These are phyloP conservation scores for Synergus umbraculus DNA, from an alignment of 2,888 invertebrate species.

Conservation along the genomic window DNA sequence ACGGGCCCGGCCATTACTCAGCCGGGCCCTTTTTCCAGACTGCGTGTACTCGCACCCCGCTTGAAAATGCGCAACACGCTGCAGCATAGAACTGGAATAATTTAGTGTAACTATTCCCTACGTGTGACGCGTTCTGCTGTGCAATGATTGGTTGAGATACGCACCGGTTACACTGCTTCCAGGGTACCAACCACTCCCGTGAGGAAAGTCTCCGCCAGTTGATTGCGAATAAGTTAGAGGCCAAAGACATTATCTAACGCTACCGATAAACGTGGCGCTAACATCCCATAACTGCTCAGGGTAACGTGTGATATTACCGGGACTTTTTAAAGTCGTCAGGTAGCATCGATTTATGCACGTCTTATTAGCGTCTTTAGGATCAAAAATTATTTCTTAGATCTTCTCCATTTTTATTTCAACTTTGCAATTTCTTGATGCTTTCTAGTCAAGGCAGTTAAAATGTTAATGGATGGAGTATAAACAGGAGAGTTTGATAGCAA, in stretches of 20 bases:
- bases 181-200: constrained; percentile 35
- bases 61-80: constrained; percentile 53
- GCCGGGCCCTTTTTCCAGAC: constrained; percentile 55
- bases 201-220: constrained; percentile 45
- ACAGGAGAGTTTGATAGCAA: no score
- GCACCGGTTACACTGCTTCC: constrained; percentile 60
- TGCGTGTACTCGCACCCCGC: constrained; percentile 51
- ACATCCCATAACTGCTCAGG: constrained; percentile 51
- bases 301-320: constrained; percentile 52
- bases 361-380: not conserved
- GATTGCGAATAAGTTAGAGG: constrained; percentile 54
- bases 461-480: no score
- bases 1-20: constrained; percentile 62
- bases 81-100: constrained; percentile 61
- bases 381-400: not conserved
- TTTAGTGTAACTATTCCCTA: constrained; percentile 62
- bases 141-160: constrained; percentile 63
- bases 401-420: not conserved
- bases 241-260: constrained; percentile 50
- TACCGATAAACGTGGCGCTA: constrained; percentile 51
- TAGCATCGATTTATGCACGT: not conserved
- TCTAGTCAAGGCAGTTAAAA: no score
- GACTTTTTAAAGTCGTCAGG: constrained; percentile 38
- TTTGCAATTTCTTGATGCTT: no score
- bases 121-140: constrained; percentile 55